phyloP scores from a whole-genome alignment of 2,113 vertebrate species.

The Haplochromis burtoni region DNA sequence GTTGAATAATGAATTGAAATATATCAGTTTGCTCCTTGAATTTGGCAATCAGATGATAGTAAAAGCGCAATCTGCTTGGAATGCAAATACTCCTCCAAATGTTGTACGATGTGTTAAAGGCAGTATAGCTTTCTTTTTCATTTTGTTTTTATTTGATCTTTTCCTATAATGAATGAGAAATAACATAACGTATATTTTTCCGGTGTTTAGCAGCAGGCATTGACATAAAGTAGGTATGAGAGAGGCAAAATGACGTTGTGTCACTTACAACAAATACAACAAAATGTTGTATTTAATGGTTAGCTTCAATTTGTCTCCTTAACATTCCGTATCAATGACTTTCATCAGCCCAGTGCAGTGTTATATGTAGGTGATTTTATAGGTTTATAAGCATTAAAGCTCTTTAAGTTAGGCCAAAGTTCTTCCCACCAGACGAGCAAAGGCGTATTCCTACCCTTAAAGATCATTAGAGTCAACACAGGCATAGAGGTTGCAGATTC shows the following conservation, averaged over 20 bases:
- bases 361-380: background rate
- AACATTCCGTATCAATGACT: fast-evolving
- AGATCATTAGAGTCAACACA: background rate
- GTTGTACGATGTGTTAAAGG: background rate
- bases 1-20: background rate
- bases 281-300: background rate
- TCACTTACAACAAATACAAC: background rate
- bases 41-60: background rate
- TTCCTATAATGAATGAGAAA: background rate
- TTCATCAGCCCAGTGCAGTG: background rate
- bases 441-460: background rate
- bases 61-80: background rate
- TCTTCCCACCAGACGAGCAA: background rate
- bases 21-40: background rate
- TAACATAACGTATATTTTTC: background rate
- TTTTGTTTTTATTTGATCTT: background rate
- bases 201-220: background rate
- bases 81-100: background rate
- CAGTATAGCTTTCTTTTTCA: background rate
- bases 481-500: background rate
- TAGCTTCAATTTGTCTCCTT: background rate
- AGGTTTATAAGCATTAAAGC: background rate
- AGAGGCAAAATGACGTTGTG: fast-evolving
- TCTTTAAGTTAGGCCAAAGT: background rate
- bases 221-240: background rate